A percentile compares a stretch with the other conserved stretches of the same genome.
These are phyloP conservation scores for Channa maculata DNA, from an alignment of 2,113 vertebrate species.

Conservation along the genomic window DNA sequence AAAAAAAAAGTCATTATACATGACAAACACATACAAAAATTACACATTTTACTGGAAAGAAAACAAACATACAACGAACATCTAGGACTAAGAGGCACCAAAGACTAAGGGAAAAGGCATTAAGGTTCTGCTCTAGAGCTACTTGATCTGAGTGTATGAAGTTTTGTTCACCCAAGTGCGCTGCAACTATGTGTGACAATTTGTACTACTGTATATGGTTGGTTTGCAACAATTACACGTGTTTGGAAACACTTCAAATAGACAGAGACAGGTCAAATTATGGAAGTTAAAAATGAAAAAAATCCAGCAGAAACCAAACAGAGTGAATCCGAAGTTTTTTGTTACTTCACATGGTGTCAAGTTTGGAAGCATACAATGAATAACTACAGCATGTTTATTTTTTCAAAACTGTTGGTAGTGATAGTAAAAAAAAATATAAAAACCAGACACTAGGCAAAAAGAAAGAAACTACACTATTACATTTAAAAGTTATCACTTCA, in stretches of 20 bases:
- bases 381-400: background rate
- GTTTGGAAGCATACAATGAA: slow-evolving; percentile 27
- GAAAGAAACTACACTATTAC: slow-evolving; percentile 26
- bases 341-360: slow-evolving; percentile 20
- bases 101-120: slow-evolving; percentile 46
- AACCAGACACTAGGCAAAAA: slow-evolving; percentile 9
- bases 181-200: slow-evolving; percentile 37
- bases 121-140: slow-evolving; percentile 57
- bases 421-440: background rate
- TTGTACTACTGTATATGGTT: slow-evolving; percentile 13
- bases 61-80: slow-evolving; percentile 5
- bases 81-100: slow-evolving; percentile 43
- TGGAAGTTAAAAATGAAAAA: slow-evolving; percentile 15
- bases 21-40: slow-evolving; percentile 56
- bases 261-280: slow-evolving; percentile 20
- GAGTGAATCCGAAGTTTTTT: background rate
- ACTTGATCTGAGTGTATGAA: slow-evolving; percentile 55
- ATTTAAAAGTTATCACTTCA: slow-evolving; percentile 26
- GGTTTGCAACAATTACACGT: slow-evolving; percentile 31
- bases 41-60: slow-evolving; percentile 53
- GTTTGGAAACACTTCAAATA: slow-evolving; percentile 23
- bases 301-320: slow-evolving; percentile 11
- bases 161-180: slow-evolving; percentile 43
- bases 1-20: slow-evolving; percentile 40
- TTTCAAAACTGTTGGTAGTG: slow-evolving; percentile 19